Evolutionary conservation across 2,888 invertebrate species (phyloP), one percentile per base, ranked within the genome.

Genomic region (Thymelicus sylvestris): DNA sequence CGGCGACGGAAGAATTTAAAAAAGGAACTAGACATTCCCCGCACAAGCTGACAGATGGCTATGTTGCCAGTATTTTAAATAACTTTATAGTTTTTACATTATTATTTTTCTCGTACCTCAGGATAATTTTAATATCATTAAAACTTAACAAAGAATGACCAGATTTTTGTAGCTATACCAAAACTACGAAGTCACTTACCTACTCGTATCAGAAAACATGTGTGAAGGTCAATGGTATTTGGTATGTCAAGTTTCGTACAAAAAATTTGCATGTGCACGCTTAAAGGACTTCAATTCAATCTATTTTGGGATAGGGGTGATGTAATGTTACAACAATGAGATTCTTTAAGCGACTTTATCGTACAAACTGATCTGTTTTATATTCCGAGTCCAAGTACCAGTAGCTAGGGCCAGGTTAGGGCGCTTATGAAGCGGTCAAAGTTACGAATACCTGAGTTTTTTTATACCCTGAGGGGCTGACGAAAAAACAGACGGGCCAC

Each of bases 31-130:
- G 41, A 64, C 48, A 52, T 60, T 70, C 60, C 65, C 65, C 70
- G 65, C 70, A 65, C 65, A 65, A 64, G 65, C 64, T 65, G 70
- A 65, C 70, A 70, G 70, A 70, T 70, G 70, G 41, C 19, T 50
- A 48, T 59, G 70, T 70, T 70, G 70, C 65, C 39, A 64, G 70
- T 69, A 55, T 69, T 69, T 39, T 64, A 39, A 50, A 38, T 50
- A 38, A 19, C 39, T 19, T 39, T 52, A 31, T 31, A 31, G 31
- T 31, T 31, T 31, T 31, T 31, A 31, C 31, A 31, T 31, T 31
- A 10, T 3, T 62, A 44, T 31, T 57, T 31, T 57, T 57, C 31
- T 38, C 57, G 38, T 57, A 57, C 57, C 31, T 38, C 55, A 12
- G 7, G 6, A 50, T 50, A 6, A n/a, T n/a, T n/a, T n/a, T n/a